Evolutionary conservation across 1,140 invertebrate genomes (phyloP), one percentile per base, ranked within the genome.

Genomic region (Batillaria attramentaria): DNA sequence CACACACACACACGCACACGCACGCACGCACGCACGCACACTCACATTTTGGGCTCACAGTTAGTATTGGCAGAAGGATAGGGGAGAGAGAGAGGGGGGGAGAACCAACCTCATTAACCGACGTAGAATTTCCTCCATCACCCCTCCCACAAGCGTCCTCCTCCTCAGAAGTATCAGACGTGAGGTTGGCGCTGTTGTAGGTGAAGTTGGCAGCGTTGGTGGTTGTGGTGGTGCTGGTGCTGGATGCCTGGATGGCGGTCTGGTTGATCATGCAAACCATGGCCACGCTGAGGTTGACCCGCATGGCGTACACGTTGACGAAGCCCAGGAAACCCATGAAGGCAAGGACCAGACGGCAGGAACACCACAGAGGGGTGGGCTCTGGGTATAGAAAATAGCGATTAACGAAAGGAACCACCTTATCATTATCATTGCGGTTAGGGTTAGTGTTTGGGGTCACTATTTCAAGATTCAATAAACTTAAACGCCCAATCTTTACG

Each of bases 231-330:
- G n/a, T n/a, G n/a, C n/a, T n/a, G n/a, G n/a, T n/a, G n/a, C n/a
- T n/a, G n/a, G n/a, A 3, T 28, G 39, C 24, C 24, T 77, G 46
- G 16, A 87, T 35, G 31, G 86, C 86, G 69, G 85, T 88, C 13
- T 81, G 83, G 70, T 87, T 89, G 31, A 90, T 88, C 89, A 90
- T 90, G 79, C 88, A 89, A 0, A 90, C 88, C 31, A 90, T 86
- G 31, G 88, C 87, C 8, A 90, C 87, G 76, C 86, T 87, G 83
- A 90, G 85, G 72, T 89, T 88, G 16, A 89, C 83, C 24, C 89
- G 78, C 54, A 89, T 79, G 37, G 87, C 84, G 79, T 89, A 90
- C 16, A 89, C 82, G 73, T 87, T 86, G 68, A 89, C 72, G 79
- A 89, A 90, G 8, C 87, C 87, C 35, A 89, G 83, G 78, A 89